phyloP scores from a whole-genome alignment of 1,140 invertebrate genomes.

The Ceratitis capitata region DNA sequence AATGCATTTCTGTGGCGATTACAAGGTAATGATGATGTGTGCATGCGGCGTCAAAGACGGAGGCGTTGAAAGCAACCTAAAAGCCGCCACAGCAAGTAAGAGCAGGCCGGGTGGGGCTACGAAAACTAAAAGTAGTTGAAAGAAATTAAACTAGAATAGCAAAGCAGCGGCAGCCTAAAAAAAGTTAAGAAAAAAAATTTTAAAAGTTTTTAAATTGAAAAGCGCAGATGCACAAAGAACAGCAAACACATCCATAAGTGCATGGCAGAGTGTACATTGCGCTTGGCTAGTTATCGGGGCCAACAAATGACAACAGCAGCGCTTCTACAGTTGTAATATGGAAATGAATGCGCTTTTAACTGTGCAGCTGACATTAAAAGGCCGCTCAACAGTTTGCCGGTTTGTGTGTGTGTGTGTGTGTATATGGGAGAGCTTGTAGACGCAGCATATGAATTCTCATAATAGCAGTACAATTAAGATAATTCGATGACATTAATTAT shows the following conservation, averaged over 20 bases:
- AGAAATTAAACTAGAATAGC: not conserved
- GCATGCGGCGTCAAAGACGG: not conserved
- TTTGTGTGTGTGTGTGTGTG: too few relatives aligned
- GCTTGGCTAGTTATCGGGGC: not conserved
- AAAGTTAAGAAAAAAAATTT: not conserved
- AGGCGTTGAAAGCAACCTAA: slow-evolving; percentile 1
- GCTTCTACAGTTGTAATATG: slow-evolving; percentile 1
- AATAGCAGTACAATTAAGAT: slow-evolving; percentile 42
- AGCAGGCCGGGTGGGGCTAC: not conserved
- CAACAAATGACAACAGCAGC: not conserved
- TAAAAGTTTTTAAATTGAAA: not conserved
- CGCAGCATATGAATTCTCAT: slow-evolving; percentile 34
- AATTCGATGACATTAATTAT: slow-evolving; percentile 42
- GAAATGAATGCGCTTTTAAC: slow-evolving; percentile 29
- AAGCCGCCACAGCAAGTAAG: not conserved
- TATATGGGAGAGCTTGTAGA: not conserved
- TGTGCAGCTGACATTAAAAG: slow-evolving; percentile 34
- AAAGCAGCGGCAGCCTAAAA: not conserved
- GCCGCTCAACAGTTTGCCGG: not conserved
- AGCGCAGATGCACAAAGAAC: not conserved
- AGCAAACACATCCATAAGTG: too few relatives aligned
- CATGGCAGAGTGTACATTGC: not conserved
- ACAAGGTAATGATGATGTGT: slow-evolving; percentile 37
- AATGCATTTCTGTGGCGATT: slow-evolving; percentile 43
- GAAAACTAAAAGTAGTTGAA: not conserved